Conservation (phyloP, 1,140 invertebrate species). For the Cydia pomonella region DNA sequence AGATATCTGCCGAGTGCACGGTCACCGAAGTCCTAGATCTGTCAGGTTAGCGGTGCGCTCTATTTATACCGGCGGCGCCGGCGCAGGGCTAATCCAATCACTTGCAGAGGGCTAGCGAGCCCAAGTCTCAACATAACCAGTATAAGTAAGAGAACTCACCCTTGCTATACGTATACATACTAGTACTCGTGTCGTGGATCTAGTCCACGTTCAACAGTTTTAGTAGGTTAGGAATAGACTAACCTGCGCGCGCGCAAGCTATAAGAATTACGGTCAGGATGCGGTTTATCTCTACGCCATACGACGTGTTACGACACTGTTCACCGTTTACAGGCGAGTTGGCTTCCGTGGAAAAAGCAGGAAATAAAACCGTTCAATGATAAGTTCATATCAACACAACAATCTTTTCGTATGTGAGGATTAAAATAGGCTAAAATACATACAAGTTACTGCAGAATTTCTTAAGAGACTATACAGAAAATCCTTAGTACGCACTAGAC, state of each 20-base stretch:
- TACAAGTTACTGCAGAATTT: neutral
- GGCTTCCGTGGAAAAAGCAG: conserved; percentile 18
- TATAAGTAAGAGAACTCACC: conserved; percentile 4
- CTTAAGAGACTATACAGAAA: neutral
- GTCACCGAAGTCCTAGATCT: conserved; percentile 18
- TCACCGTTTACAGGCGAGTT: conserved; percentile 4
- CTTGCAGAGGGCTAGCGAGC: neutral
- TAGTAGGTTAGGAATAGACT: neutral
- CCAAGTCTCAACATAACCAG: neutral
- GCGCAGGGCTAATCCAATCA: neutral
- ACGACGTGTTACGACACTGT: conserved; percentile 12
- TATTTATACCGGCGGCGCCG: conserved; percentile 16
- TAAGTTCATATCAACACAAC: neutral
- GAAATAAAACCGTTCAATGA: conserved; percentile 17
- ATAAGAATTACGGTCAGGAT: neutral
- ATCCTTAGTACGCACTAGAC: too few species aligned
- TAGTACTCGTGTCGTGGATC: neutral
- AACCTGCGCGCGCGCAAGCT: neutral
- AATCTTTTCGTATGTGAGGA: neutral
- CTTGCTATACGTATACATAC: neutral
- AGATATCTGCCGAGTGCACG: conserved; percentile 3
- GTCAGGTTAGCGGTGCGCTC: conserved; percentile 18
- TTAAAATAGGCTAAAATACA: neutral
- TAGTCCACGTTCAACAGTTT: neutral
- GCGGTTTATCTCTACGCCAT: conserved; percentile 1